Evolutionary conservation across 2,888 invertebrate species (phyloP).

Genomic region (Cheilosia soror): DNA sequence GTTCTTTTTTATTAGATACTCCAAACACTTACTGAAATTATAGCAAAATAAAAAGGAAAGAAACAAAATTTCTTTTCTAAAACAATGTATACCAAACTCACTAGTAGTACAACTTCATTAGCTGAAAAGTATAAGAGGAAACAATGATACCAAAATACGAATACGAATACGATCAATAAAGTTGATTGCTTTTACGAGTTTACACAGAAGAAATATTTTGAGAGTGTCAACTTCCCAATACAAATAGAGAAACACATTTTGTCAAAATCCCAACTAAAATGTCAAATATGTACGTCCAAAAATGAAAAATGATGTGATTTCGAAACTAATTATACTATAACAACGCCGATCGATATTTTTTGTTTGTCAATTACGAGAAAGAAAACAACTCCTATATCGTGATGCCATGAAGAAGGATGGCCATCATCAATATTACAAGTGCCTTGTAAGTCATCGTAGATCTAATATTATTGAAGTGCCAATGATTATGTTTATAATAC

Average conservation of each 20-base stretch:
- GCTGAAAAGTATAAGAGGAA: constrained; percentile 66
- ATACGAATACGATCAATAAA: constrained; percentile 42
- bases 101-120: constrained; percentile 61
- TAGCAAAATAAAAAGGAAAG: constrained; percentile 71
- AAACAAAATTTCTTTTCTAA: constrained; percentile 36
- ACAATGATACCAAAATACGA: constrained; percentile 59
- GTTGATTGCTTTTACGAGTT: constrained; percentile 14
- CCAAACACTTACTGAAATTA: constrained; percentile 73
- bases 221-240: constrained; percentile 6
- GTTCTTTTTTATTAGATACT: constrained; percentile 38
- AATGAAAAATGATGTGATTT: constrained; percentile 54
- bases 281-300: constrained; percentile 27
- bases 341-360: not conserved
- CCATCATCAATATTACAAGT: constrained; percentile 19
- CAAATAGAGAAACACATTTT: constrained; percentile 20
- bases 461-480: constrained; percentile 69
- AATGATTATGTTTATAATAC: constrained; percentile 51
- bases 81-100: constrained; percentile 59
- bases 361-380: not conserved
- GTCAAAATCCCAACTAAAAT: constrained; percentile 26
- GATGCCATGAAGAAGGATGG: constrained; percentile 4
- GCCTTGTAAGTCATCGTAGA: not conserved
- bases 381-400: constrained; percentile 18
- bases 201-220: constrained; percentile 21
- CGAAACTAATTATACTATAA: constrained; percentile 19